phyloP scores from a whole-genome alignment of 2,888 invertebrate genomes.

The Hydrotaea diabolus region DNA sequence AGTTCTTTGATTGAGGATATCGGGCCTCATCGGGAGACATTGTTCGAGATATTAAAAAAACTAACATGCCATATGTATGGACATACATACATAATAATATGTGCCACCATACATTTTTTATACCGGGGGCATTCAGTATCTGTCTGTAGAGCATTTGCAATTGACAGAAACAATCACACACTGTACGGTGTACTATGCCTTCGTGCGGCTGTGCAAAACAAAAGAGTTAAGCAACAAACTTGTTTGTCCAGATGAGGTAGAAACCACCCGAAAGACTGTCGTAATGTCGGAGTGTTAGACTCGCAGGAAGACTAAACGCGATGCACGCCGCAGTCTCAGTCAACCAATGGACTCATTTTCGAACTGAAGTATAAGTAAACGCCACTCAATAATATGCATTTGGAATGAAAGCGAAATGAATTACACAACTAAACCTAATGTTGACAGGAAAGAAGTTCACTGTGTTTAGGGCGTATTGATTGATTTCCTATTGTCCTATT shows the following conservation, averaged over 20 bases:
- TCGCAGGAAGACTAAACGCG: conserved; percentile 1
- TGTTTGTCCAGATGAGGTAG: background rate
- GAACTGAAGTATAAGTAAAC: too few species aligned
- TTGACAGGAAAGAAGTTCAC: too few species aligned
- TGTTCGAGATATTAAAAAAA: too few species aligned
- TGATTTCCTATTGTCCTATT: too few species aligned
- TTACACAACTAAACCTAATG: too few species aligned
- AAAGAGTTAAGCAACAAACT: conserved; percentile 28
- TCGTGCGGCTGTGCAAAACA: conserved; percentile 33
- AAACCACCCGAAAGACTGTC: background rate
- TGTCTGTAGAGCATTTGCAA: conserved; percentile 16
- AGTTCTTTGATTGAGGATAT: conserved; percentile 55
- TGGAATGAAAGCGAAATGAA: too few species aligned
- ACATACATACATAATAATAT: conserved; percentile 1
- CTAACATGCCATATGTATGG: too few species aligned
- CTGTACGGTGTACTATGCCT: background rate
- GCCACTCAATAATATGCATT: too few species aligned
- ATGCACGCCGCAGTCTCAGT: background rate
- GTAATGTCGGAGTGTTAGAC: conserved; percentile 19
- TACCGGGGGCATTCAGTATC: background rate
- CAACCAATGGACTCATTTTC: too few species aligned
- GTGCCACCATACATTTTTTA: too few species aligned
- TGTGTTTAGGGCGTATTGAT: too few species aligned
- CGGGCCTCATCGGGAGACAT: conserved; percentile 46
- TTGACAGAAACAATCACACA: too few species aligned